Conservation (phyloP, 37 sponge, comb jelly and placozoan species). For the Cladorhizidae sp. region DNA sequence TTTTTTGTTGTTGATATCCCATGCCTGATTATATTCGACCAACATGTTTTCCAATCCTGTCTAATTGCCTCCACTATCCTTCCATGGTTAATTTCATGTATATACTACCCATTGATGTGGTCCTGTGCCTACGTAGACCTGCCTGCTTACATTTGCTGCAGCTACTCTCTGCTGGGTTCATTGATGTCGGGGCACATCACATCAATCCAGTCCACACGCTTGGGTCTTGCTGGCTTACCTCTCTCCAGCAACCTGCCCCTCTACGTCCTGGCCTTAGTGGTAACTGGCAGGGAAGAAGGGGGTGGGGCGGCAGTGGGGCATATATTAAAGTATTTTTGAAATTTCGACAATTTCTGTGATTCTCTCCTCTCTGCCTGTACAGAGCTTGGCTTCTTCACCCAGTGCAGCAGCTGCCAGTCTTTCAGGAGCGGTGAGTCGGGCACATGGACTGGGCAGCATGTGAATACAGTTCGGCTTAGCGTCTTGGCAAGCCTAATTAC, state of each 20-base stretch:
- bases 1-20: no score
- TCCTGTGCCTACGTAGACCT: neutral
- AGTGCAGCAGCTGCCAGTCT: neutral
- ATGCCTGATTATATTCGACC: no score
- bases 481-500: no score
- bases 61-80: no score
- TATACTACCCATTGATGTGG: neutral
- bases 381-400: conserved; percentile 23
- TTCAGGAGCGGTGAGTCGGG: conserved; percentile 24
- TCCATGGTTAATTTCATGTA: no score
- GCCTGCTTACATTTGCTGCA: neutral
- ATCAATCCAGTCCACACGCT: conserved; percentile 12
- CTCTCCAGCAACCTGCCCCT: conserved; percentile 29
- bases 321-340: no score
- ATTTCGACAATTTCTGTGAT: no score
- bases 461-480: no score
- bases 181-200: neutral
- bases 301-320: no score
- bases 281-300: neutral
- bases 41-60: no score
- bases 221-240: neutral
- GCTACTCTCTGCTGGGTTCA: conserved; percentile 16
- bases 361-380: neutral
- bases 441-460: no score
- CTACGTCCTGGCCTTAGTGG: conserved; percentile 14